Base-by-base conservation (phyloP, 1,140 invertebrate genomes). In the Eueides isabella region DNA sequence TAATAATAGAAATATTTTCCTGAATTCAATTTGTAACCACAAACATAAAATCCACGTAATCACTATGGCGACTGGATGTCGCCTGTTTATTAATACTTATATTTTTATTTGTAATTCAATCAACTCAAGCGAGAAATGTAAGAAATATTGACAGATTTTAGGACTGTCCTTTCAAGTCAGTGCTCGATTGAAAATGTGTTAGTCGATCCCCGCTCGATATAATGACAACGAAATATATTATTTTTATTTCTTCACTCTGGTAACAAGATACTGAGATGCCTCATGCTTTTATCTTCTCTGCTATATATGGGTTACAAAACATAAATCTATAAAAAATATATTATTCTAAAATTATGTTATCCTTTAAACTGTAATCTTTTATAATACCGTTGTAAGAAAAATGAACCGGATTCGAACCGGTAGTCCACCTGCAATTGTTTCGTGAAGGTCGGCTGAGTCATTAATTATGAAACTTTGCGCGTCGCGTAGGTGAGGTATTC, bases 401-500 rank as follows among this genome's bases (percentile, higher is more conserved):
- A 26, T 19, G 16, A 68, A 61, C 67, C 30, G 48, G 67, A 61
- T 33, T 69, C n/a, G 30, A 69, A 61, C 48, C 30, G 31, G 33
- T 28, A 61, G 29, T 55, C 67, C 67, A 68, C 29, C 30, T 68
- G 66, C 16, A 30, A 48, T 16, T 11, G 9, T 38, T 67, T 12
- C 33, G 26, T 12, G 66, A 73, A 67, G 71, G 71, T 61, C 65
- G 68, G 29, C 65, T 77, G 75, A 77, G 62, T 73, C 62, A 74
- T 64, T 73, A 70, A 71, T 76, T 76, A 73, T 44, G 67, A 73
- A 69, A 76, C 71, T 72, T 44, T 66, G 64, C 31, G n/a, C 71
- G 67, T 16, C 61, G 62, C 38, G 70, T 76, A 61, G 67, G 63
- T 55, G 44, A 73, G n/a, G 67, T 66, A 77, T 68, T 44, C 41